Evolutionary conservation across 2,888 invertebrate genomes (phyloP).

Genomic region (Cynaeus angustus): DNA sequence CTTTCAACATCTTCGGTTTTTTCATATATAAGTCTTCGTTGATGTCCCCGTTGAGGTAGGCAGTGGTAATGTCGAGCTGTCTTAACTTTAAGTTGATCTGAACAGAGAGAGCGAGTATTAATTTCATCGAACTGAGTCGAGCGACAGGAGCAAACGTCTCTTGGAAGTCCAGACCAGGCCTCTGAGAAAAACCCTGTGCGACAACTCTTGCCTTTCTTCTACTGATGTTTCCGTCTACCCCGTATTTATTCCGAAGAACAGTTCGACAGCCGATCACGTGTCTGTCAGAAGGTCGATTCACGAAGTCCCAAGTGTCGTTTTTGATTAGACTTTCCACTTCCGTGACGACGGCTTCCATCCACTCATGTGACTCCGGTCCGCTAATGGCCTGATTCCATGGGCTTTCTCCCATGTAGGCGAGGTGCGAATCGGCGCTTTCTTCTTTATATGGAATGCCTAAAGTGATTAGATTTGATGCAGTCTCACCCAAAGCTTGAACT

Average conservation of each 20-base stretch:
- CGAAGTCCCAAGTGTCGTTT: not conserved
- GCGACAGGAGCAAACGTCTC: constrained; percentile 1
- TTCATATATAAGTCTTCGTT: constrained; percentile 53
- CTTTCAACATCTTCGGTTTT: constrained; percentile 29
- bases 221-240: not conserved
- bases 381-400: too few species aligned
- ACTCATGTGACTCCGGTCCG: too few species aligned
- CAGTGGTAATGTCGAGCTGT: constrained; percentile 53
- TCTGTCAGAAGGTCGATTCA: not conserved
- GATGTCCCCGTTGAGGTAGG: constrained; percentile 53
- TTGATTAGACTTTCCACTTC: too few species aligned
- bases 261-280: not conserved
- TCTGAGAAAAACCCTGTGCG: not conserved
- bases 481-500: too few species aligned
- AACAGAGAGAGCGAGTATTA: not conserved
- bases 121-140: not conserved
- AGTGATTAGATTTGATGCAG: too few species aligned
- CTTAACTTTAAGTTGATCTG: constrained; percentile 44
- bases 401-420: too few species aligned
- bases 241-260: not conserved
- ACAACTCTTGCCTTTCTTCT: not conserved
- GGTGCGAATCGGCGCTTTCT: too few species aligned
- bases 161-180: not conserved
- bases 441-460: too few species aligned
- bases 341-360: too few species aligned